Evolutionary conservation across 2,797 vertebrate species (phyloP), one percentile per base, ranked within the genome.

Genomic region (Margarornis squamiger): DNA sequence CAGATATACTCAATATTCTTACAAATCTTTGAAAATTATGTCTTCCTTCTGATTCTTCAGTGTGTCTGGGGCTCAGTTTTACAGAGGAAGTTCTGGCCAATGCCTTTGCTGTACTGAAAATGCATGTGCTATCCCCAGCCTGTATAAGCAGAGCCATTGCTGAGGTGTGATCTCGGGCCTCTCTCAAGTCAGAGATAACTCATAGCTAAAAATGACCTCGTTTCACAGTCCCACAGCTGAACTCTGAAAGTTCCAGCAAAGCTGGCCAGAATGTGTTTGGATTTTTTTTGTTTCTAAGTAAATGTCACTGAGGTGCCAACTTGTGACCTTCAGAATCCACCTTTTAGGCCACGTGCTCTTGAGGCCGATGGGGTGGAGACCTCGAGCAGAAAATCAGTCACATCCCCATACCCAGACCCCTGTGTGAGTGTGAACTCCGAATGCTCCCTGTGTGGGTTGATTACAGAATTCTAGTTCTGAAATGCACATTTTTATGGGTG

Each of bases 401-500:
- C 81, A 68, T 77, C 76, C 63, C 46, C 29, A 34, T 57, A 6
- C 8, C 6, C 15, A 4, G 68, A 20, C 39, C 27, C 27, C 29
- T 24, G 51, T 5, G 43, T 1, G 13, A 4, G 13, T 51, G 61
- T 38, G 15, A 58, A 83, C 65, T 68, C 80, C 74, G 62, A 24
- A 15, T 38, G 41, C 81, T 93, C 87, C 49, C 65, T 57, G 26
- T 34, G 90, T 67, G 81, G 61, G 49, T 54, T 90, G 52, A 58
- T 88, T 77, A 57, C 58, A 86, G 91, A 71, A 90, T 66, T 59
- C 51, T 83, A 52, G 32, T 45, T 74, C 74, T 48, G 72, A 85
- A 93, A 85, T 62, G 36, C 59, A 3, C 52, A 0, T 67, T 82
- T 45, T 82, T 38, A 19, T 26, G 57, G 80, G 27, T 79, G 57